These are phyloP conservation scores for Marisa cornuarietis DNA, from an alignment of 1,140 invertebrate genomes.

Conservation along the genomic window DNA sequence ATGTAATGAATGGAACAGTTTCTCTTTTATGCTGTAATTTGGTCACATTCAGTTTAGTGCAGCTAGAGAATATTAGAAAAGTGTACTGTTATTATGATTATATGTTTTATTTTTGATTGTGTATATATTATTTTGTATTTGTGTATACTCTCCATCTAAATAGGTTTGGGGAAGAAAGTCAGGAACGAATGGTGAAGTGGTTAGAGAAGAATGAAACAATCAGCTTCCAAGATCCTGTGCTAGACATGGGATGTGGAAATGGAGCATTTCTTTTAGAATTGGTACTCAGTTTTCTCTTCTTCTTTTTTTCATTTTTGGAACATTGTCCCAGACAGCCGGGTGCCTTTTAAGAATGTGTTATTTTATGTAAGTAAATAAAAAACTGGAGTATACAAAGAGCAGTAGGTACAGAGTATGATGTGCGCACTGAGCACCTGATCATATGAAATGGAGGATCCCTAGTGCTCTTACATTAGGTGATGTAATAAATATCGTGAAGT, in stretches of 20 bases:
- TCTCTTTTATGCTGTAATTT: neutral
- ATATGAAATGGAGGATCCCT: too few relatives aligned
- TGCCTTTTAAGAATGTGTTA: too few relatives aligned
- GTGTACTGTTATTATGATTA: neutral
- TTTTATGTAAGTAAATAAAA: too few relatives aligned
- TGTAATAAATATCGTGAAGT: too few relatives aligned
- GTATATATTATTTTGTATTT: neutral
- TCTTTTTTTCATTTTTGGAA: neutral
- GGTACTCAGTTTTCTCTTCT: conserved; percentile 57
- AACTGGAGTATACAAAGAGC: too few relatives aligned
- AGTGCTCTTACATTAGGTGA: too few relatives aligned
- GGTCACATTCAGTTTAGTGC: neutral
- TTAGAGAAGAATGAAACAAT: conserved; percentile 46
- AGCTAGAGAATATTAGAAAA: conserved; percentile 27
- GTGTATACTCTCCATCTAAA: neutral
- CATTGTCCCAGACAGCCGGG: too few relatives aligned
- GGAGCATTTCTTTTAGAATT: conserved; percentile 84
- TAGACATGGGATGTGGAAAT: conserved; percentile 88
- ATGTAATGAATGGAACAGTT: neutral
- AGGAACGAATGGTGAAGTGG: conserved; percentile 78
- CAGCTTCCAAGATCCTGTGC: conserved; percentile 42
- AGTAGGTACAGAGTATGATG: too few relatives aligned
- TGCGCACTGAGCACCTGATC: too few relatives aligned
- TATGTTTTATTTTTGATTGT: neutral
- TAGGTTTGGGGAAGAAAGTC: conserved; percentile 84